These are phyloP conservation scores for Pedetes capensis DNA, from an alignment of 2,113 vertebrate genomes.

Conservation along the genomic window DNA sequence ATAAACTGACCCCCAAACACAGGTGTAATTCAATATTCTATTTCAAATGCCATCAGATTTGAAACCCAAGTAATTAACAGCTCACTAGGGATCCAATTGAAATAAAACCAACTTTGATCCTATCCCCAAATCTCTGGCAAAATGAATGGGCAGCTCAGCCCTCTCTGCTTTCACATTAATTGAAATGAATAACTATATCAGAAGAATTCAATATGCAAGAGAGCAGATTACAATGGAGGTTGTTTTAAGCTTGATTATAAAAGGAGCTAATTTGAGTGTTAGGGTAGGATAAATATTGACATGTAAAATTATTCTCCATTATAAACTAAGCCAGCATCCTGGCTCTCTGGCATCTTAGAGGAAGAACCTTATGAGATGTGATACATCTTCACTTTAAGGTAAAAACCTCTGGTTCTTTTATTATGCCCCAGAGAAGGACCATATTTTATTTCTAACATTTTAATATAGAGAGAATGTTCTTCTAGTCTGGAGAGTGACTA, in stretches of 20 bases:
- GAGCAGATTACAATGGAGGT: neutral
- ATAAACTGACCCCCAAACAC: constrained; percentile 69
- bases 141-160: constrained; percentile 43
- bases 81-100: constrained; percentile 56
- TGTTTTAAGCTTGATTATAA: constrained; percentile 54
- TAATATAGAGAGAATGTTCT: constrained; percentile 18
- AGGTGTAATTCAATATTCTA: constrained; percentile 73
- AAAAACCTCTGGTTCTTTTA: constrained; percentile 30
- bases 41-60: constrained; percentile 76
- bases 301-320: neutral
- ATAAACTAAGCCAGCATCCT: neutral
- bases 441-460: constrained; percentile 48
- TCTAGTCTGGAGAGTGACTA: neutral
- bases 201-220: neutral
- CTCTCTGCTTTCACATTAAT: constrained; percentile 37
- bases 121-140: constrained; percentile 42
- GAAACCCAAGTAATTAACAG: constrained; percentile 70
- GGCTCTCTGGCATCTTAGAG: neutral
- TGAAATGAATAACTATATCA: constrained; percentile 51
- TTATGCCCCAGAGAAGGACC: neutral
- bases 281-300: constrained; percentile 32
- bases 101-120: constrained; percentile 73
- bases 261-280: constrained; percentile 49
- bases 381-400: constrained; percentile 27
- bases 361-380: neutral